These are phyloP conservation scores for Ectropis grisescens DNA, from an alignment of 1,140 invertebrate genomes.

Conservation along the genomic window DNA sequence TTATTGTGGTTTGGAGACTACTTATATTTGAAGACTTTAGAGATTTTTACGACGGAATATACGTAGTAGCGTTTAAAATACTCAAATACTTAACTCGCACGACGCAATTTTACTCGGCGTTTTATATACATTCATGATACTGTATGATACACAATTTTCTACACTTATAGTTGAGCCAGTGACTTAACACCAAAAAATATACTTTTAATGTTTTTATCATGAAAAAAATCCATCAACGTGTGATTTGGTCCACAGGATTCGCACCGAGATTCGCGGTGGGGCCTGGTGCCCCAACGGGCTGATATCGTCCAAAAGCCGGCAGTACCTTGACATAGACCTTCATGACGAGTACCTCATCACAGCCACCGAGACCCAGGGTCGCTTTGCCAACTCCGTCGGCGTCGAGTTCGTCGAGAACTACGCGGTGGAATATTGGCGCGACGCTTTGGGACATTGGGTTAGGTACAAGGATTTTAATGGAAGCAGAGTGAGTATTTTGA, in stretches of 20 bases:
- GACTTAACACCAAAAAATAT: too few relatives aligned
- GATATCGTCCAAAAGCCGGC: slow-evolving; percentile 79
- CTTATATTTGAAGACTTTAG: too few relatives aligned
- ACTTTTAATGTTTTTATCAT: too few relatives aligned
- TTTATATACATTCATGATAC: too few relatives aligned
- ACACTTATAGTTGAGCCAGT: too few relatives aligned
- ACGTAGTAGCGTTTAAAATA: too few relatives aligned
- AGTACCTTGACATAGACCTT: slow-evolving; percentile 91
- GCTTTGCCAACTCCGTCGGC: slow-evolving; percentile 95
- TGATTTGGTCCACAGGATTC: slow-evolving; percentile 75
- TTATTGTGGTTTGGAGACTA: too few relatives aligned
- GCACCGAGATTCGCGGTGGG: slow-evolving; percentile 89
- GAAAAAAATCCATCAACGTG: too few relatives aligned
- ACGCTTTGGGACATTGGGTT: slow-evolving; percentile 78
- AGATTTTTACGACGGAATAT: too few relatives aligned
- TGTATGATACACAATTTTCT: too few relatives aligned
- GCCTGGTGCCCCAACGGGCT: slow-evolving; percentile 94
- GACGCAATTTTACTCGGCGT: too few relatives aligned
- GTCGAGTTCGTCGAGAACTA: slow-evolving; percentile 90
- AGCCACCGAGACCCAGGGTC: slow-evolving; percentile 90
- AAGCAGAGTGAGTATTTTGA: slow-evolving; percentile 77
- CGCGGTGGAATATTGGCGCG: slow-evolving; percentile 87
- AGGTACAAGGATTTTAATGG: slow-evolving; percentile 83
- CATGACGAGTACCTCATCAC: slow-evolving; percentile 84
- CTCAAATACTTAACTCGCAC: too few relatives aligned